Evolutionary conservation across 2,888 invertebrate genomes (phyloP).

Genomic region (Heteromurus nitidus): DNA sequence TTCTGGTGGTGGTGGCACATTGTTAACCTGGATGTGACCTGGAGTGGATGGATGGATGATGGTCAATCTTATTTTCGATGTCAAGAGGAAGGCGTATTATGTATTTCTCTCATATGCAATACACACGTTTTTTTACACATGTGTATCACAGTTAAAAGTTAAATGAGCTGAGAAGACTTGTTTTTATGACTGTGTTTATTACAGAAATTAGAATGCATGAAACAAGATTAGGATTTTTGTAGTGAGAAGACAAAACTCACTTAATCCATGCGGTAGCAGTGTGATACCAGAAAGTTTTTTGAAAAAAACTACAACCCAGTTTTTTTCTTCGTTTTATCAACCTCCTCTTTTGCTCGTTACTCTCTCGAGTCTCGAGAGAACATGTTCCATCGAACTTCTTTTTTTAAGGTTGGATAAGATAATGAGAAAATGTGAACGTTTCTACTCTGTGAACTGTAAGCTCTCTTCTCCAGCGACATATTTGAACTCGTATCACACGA

Average conservation of each 20-base stretch:
- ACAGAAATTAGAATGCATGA: conserved; percentile 37
- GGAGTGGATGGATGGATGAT: too few species aligned
- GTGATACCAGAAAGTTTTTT: not conserved
- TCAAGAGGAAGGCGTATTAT: not conserved
- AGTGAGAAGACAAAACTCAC: not conserved
- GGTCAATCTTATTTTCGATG: conserved; percentile 10
- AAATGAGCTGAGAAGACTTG: conserved; percentile 41
- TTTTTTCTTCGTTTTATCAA: not conserved
- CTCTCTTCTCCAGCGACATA: conserved; percentile 18
- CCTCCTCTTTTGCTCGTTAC: not conserved
- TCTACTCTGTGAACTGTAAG: not conserved
- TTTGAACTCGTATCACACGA: not conserved
- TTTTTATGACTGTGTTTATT: conserved; percentile 34
- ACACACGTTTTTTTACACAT: conserved; percentile 6
- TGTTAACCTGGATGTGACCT: not conserved
- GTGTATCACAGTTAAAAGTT: conserved; percentile 17
- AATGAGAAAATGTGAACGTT: conserved; percentile 34
- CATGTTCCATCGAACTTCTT: conserved; percentile 7
- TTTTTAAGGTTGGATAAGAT: conserved; percentile 37
- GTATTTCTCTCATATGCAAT: not conserved
- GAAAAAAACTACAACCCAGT: not conserved
- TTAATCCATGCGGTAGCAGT: conserved; percentile 6
- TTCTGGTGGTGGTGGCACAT: not conserved
- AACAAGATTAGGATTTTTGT: conserved; percentile 41
- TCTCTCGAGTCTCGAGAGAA: not conserved